Conservation (phyloP, 37 sponge, comb jelly and placozoan species). For the Diacarnus erythraeanus region DNA sequence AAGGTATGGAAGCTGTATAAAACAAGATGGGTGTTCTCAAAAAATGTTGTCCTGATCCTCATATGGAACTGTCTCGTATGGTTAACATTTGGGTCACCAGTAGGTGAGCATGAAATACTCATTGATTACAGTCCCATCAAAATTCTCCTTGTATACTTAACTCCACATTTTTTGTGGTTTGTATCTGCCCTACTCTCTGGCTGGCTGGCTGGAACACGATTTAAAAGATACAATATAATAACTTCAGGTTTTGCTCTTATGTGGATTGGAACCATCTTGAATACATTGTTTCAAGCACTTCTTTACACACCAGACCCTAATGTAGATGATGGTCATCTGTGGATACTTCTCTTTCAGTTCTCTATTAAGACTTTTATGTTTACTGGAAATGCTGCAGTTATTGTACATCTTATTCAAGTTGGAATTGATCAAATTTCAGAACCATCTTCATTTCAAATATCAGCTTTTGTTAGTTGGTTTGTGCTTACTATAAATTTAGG, state of each 20-base stretch:
- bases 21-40: too few species aligned
- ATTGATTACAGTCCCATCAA: too few species aligned
- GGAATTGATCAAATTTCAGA: constrained; percentile 12
- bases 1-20: too few species aligned
- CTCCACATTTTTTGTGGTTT: too few species aligned
- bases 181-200: not conserved
- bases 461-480: not conserved
- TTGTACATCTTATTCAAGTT: not conserved
- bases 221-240: not conserved
- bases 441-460: not conserved
- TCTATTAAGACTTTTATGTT: not conserved
- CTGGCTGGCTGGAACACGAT: not conserved
- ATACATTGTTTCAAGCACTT: not conserved
- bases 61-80: not conserved
- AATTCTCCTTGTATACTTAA: too few species aligned
- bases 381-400: not conserved
- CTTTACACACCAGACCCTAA: too few species aligned
- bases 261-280: not conserved
- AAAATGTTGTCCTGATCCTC: not conserved
- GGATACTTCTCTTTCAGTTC: not conserved
- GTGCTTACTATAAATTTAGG: not conserved
- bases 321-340: too few species aligned
- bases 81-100: not conserved
- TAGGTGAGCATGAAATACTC: too few species aligned
- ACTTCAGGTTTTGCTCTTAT: not conserved